Base-by-base conservation (phyloP, 2,797 vertebrate genomes). In the Capromys pilorides region DNA sequence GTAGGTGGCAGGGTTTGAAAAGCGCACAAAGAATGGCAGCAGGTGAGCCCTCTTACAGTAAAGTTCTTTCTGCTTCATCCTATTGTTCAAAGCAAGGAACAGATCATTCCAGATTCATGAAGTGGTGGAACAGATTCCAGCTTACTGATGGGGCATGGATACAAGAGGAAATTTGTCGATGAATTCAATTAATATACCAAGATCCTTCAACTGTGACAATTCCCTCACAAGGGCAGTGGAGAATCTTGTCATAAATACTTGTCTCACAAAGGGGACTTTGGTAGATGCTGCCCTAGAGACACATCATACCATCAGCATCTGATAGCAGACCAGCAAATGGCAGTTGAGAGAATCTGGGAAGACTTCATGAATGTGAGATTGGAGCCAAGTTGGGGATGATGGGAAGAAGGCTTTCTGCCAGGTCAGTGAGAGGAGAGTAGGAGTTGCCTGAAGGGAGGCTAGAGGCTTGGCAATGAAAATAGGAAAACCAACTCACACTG, bases 401-500 rank as follows among this genome's bases (percentile, higher is more conserved):
- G 19, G 2, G 18, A 28, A 12, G 85, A 22, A 61, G 57, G 11
- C 2, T n/a, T 80, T n/a, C 71, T 85, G 31, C 57, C 21, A 31
- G 59, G 2, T 22, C 11, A 49, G 41, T 6, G 4, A 24, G 33
- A 51, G 79, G 41, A 51, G 19, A 45, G 19, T 3, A 21, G 59
- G 54, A 49, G 81, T 73, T n/a, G 31, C 39, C 41, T 2, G 6
- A 10, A 14, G 64, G 8, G 67, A 26, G 24, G 26, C 26, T 10
- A 6, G 4, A n/a, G 51, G 14, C 28, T 14, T 4, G 0, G 21
- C 36, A 26, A 54, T 0, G 11, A 12, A 66, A 36, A 41, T 0
- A 31, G 67, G 39, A n/a, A 81, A 36, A 28, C 41, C 16, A 0
- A 59, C 26, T 26, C 33, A 11, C 3, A 14, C 1, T 33, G 10